Evolutionary conservation across 2,888 invertebrate genomes (phyloP).

Genomic region (Belgica antarctica): DNA sequence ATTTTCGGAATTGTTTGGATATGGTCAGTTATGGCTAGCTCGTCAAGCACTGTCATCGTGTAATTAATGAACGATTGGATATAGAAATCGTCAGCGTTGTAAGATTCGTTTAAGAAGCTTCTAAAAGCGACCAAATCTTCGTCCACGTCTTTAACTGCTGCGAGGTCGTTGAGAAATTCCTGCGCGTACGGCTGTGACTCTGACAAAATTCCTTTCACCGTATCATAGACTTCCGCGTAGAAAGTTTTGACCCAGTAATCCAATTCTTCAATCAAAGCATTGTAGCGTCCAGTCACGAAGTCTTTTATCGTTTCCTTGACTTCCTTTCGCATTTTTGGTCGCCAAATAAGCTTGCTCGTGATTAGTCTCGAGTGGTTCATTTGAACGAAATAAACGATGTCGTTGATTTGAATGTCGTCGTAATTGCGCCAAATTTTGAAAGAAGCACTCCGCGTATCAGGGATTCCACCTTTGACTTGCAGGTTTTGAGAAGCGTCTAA

Average conservation of each 20-base stretch:
- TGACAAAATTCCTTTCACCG: constrained; percentile 69
- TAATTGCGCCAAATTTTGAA: constrained; percentile 80
- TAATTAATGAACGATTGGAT: constrained; percentile 73
- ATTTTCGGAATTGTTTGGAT: constrained; percentile 77
- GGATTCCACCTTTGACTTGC: constrained; percentile 72
- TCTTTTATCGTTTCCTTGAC: constrained; percentile 57
- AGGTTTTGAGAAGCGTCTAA: constrained; percentile 64
- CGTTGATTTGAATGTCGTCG: constrained; percentile 74
- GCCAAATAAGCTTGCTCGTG: constrained; percentile 76
- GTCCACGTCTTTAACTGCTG: constrained; percentile 60
- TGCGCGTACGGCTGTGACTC: constrained; percentile 70
- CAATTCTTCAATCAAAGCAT: constrained; percentile 57
- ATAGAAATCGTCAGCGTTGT: constrained; percentile 79
- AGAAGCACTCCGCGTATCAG: constrained; percentile 72
- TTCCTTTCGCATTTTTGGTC: constrained; percentile 68
- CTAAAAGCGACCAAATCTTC: constrained; percentile 70
- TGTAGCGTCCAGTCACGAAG: constrained; percentile 56
- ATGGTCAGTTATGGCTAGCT: constrained; percentile 73
- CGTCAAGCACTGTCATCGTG: constrained; percentile 69
- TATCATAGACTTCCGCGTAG: constrained; percentile 68
- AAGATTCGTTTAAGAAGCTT: constrained; percentile 70
- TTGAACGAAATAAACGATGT: constrained; percentile 73
- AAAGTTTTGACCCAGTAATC: constrained; percentile 67
- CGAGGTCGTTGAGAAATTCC: constrained; percentile 66
- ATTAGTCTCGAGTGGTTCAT: constrained; percentile 81